Conservation (phyloP, 2,113 vertebrate species). For the Phoxinus phoxinus region DNA sequence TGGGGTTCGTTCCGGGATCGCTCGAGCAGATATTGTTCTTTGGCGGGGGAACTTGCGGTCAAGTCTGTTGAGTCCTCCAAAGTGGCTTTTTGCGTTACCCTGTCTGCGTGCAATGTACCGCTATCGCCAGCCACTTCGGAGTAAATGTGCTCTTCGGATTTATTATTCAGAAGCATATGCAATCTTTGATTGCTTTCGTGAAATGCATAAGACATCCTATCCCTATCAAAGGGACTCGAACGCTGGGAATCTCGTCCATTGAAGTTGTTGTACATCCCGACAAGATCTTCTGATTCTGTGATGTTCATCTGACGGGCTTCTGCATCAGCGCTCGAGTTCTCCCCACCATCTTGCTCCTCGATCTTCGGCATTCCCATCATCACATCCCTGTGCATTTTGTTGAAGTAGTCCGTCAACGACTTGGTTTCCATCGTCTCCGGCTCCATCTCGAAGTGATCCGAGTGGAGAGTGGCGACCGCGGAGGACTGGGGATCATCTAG, state of each 20-base stretch:
- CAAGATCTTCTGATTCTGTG: slow-evolving; percentile 80
- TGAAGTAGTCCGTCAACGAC: slow-evolving; percentile 95
- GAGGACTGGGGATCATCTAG: slow-evolving; percentile 82
- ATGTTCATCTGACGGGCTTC: slow-evolving; percentile 79
- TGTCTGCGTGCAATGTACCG: slow-evolving; percentile 76
- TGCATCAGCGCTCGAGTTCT: slow-evolving; percentile 70
- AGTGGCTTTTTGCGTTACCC: slow-evolving; percentile 79
- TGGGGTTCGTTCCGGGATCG: slow-evolving; percentile 78
- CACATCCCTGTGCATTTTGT: slow-evolving; percentile 90
- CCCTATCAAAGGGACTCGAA: slow-evolving; percentile 88
- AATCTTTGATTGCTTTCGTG: slow-evolving; percentile 88
- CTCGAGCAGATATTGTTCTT: slow-evolving; percentile 78
- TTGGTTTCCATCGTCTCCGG: slow-evolving; percentile 98
- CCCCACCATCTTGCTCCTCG: slow-evolving; percentile 78
- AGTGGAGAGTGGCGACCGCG: slow-evolving; percentile 89
- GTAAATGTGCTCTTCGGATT: slow-evolving; percentile 80
- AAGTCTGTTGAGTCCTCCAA: slow-evolving; percentile 74
- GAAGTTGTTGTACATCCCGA: slow-evolving; percentile 83
- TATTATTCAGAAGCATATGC: slow-evolving; percentile 79
- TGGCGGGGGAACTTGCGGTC: slow-evolving; percentile 79
- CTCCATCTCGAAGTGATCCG: slow-evolving; percentile 95
- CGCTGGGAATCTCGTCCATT: slow-evolving; percentile 87
- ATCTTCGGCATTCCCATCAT: slow-evolving; percentile 85
- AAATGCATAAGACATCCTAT: slow-evolving; percentile 84
- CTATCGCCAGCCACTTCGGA: slow-evolving; percentile 78